Percentiles rank a stretch among this genome's conserved stretches.
Evolutionary conservation across 2,113 vertebrate genomes (phyloP).

Genomic region (Mesoclemmys tuberculata): DNA sequence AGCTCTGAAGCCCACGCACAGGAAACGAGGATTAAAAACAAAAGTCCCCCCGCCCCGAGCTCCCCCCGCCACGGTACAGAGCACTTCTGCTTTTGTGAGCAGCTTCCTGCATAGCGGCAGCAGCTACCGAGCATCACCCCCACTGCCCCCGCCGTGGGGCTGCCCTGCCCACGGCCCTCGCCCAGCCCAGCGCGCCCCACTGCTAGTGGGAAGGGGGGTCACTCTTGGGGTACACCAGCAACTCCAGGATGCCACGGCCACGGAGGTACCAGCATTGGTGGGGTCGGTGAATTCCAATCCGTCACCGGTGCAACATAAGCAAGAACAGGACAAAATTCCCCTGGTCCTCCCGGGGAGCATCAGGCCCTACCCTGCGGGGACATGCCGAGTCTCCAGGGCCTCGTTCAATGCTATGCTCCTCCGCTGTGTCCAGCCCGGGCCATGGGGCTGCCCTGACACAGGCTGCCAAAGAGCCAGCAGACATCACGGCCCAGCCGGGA

Average conservation of each 20-base stretch:
- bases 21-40: constrained; percentile 33
- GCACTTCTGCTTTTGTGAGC: constrained; percentile 58
- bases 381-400: not conserved
- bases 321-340: not conserved
- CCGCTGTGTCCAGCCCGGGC: not conserved
- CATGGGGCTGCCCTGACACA: no score
- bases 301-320: no score
- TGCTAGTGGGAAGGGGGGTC: not conserved
- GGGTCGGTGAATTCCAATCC: not conserved
- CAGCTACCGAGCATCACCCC: no score
- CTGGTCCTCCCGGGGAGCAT: fast-evolving
- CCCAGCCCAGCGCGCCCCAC: fast-evolving
- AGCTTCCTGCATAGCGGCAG: constrained; percentile 25
- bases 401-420: fast-evolving
- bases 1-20: not conserved
- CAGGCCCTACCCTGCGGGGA: fast-evolving
- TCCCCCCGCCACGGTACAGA: fast-evolving
- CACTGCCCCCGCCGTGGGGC: not conserved
- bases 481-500: no score
- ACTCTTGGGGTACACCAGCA: not conserved
- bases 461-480: not conserved
- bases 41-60: not conserved
- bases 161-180: not conserved
- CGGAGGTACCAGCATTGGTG: no score
- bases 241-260: not conserved